Evolutionary conservation across 2,888 invertebrate genomes (phyloP), one percentile per base, ranked within the genome.

Genomic region (Orthosia gothica): DNA sequence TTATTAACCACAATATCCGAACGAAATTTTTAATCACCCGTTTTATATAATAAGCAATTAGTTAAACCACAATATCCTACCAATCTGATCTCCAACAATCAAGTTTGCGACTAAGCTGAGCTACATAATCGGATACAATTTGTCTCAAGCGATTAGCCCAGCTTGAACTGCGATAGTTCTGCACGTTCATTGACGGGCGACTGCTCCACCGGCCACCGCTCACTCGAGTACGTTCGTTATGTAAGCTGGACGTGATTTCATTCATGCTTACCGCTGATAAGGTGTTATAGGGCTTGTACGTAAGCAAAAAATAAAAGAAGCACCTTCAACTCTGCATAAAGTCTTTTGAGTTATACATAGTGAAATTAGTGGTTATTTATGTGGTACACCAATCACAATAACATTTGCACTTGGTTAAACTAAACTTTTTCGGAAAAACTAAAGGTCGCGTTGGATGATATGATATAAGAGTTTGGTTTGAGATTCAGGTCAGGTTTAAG

Each of bases 221-320:
- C 80, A 58, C 65, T 83, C 7, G 50, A 49, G 45, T 26, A 50
- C 62, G n/a, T 23, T 54, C 5, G 40, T 81, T 73, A 54, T 57
- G 61, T 73, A 73, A 79, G 0, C 16, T 7, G 5, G 52, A 78
- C 82, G 78, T 78, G 79, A 23, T n/a, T 68, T 73, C 83, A 69
- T 79, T 83, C 49, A 72, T 57, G 64, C 72, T 67, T 55, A 64
- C 4, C 5, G 32, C 40, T 55, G 32, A 26, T 11, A 20, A n/a
- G 47, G 59, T 77, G 47, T 0, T 47, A 2, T 47, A 59, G 79
- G 50, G 55, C 45, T 70, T 23, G 5, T 9, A 40, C 64, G 5
- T 13, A 0, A 15, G 0, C 23, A 11, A 2, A 4, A 23, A 57
- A 73, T 23, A 54, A 32, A 7, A 5, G 32, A 32, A 40, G 1